Evolutionary conservation across 2,797 vertebrate genomes (phyloP), one percentile per base, ranked within the genome.

Genomic region (Muraenolepis orangiensis): DNA sequence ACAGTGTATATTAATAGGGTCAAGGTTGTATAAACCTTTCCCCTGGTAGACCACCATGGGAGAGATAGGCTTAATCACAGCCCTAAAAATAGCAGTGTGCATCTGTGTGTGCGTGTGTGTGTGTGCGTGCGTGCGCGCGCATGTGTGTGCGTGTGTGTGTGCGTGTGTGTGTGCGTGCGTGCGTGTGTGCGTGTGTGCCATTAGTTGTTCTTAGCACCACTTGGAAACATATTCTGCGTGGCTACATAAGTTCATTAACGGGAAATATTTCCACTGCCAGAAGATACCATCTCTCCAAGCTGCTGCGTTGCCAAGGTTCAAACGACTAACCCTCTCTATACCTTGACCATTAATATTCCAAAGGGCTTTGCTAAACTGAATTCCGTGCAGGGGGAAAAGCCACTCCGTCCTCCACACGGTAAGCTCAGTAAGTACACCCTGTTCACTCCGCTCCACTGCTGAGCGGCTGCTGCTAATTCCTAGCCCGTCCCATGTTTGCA

Each of bases 21-120:
- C 16, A 68, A 74, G 61, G 64, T 67, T 74, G 64, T 74, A 30
- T 42, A 67, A 67, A 42, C 64, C 38, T 29, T 67, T 68, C 68
- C 64, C 66, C 64, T 68, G 8, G 20, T 12, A 34, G 64, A 74
- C 72, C 64, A 28, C 72, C 72, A 64, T 23, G 18, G 30, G 30
- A 34, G 57, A 67, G 36, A 73, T 14, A 73, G 57, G 31, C 31
- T 66, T 73, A 66, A 72, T 72, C 57, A 64, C 31, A 64, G 29
- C 42, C 32, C 71, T 61, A 32, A 61, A 72, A 36, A 38, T 64
- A 40, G 61, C 61, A 38, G 26, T 32, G 8, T 23, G 66, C 69
- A 31, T 13, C 20, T 36, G 73, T 28, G 42, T 61, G 29, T 11
- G 29, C 51, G 66, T 23, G 28, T 42, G 46, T 8, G 30, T 20